A percentile compares a stretch with the other conserved stretches of the same genome.
These are phyloP conservation scores for Manduca sexta DNA, from an alignment of 1,140 invertebrate genomes.

Conservation along the genomic window DNA sequence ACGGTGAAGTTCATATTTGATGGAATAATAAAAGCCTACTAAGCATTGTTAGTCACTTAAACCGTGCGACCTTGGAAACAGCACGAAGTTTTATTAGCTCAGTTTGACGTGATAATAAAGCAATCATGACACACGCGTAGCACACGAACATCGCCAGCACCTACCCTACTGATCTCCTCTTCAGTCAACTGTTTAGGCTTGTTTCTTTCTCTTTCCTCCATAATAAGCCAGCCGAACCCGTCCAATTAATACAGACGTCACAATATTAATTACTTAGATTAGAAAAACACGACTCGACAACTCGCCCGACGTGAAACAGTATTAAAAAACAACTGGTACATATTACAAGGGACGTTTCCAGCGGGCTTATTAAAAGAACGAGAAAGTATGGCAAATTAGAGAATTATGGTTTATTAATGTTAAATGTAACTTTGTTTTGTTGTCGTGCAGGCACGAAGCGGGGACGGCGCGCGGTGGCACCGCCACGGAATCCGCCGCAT, in stretches of 20 bases:
- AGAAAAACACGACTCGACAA: conserved; percentile 27
- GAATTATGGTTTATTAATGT: conserved; percentile 70
- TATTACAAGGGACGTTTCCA: conserved; percentile 51
- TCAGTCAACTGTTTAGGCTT: conserved; percentile 45
- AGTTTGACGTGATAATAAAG: too few relatives aligned
- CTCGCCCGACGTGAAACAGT: conserved; percentile 49
- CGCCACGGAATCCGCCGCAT: too few relatives aligned
- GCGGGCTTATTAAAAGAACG: conserved; percentile 65
- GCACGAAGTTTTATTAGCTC: too few relatives aligned
- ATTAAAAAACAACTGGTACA: conserved; percentile 69
- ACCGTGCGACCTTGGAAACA: too few relatives aligned
- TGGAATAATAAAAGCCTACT: too few relatives aligned
- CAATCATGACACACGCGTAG: not conserved
- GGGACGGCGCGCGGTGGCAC: not conserved
- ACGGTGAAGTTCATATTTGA: too few relatives aligned
- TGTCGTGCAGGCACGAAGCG: conserved; percentile 21
- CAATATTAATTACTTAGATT: conserved; percentile 19
- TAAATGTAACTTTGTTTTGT: conserved; percentile 64
- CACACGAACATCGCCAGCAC: conserved; percentile 14
- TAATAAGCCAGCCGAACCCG: conserved; percentile 8
- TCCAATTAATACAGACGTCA: conserved; percentile 6
- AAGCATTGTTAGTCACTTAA: too few relatives aligned
- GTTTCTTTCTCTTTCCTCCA: conserved; percentile 29
- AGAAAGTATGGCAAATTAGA: conserved; percentile 67
- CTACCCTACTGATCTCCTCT: conserved; percentile 59